These are phyloP conservation scores for Cydia pomonella DNA, from an alignment of 1,140 invertebrate species.

Conservation along the genomic window DNA sequence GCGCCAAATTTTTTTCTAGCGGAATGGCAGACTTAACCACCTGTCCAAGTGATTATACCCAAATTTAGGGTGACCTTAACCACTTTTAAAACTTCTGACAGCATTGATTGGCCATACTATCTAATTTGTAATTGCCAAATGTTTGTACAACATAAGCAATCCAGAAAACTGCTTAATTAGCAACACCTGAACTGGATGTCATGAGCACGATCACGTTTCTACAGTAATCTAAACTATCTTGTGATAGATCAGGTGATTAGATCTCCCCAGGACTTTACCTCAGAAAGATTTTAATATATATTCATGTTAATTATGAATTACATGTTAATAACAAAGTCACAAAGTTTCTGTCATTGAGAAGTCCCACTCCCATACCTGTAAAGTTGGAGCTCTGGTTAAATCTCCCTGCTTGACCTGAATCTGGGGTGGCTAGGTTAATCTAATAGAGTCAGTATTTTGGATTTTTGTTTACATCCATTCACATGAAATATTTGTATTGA, in stretches of 20 bases:
- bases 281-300: not conserved
- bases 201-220: no score
- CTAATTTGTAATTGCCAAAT: not conserved
- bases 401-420: no score
- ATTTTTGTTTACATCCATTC: not conserved
- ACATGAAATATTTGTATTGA: not conserved
- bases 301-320: not conserved
- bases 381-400: no score
- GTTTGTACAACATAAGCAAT: not conserved
- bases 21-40: not conserved
- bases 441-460: no score
- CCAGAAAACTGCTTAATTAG: not conserved
- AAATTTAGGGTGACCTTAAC: not conserved
- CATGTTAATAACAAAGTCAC: no score
- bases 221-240: no score
- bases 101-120: not conserved
- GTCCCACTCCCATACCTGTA: no score
- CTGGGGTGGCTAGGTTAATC: no score
- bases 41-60: not conserved
- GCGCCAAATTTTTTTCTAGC: conserved; percentile 57
- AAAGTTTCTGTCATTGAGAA: no score
- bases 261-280: not conserved
- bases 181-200: not conserved
- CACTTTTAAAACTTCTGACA: not conserved
- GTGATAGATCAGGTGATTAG: not conserved